Percentiles rank a stretch among this genome's conserved stretches.
phyloP scores from a whole-genome alignment of 2,888 invertebrate genomes.

The Antitype chi region DNA sequence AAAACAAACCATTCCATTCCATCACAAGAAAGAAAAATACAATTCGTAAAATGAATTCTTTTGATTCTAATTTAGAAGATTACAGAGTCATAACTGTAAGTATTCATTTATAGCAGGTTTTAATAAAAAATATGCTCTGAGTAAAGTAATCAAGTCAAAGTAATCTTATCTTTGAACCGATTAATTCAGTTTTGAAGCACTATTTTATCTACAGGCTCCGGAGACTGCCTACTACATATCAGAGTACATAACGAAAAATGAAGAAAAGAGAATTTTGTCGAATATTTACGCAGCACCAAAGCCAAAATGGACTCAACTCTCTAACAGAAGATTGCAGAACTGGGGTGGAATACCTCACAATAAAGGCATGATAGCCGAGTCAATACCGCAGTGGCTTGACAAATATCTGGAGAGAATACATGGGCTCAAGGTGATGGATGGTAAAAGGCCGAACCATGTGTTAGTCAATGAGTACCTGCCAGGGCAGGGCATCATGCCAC shows the following conservation, averaged over 20 bases:
- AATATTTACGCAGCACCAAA: slow-evolving; percentile 95
- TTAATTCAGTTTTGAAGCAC: neutral
- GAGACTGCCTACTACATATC: slow-evolving; percentile 95
- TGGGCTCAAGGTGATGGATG: slow-evolving; percentile 92
- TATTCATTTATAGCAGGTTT: slow-evolving; percentile 19
- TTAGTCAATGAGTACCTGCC: slow-evolving; percentile 98
- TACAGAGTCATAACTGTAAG: slow-evolving; percentile 69
- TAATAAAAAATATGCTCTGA: neutral
- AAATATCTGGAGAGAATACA: slow-evolving; percentile 93
- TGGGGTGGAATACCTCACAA: slow-evolving; percentile 99
- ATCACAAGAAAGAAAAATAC: neutral
- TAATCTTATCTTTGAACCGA: slow-evolving; percentile 26
- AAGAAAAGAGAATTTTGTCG: slow-evolving; percentile 93
- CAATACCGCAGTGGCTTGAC: slow-evolving; percentile 96
- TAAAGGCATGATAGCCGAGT: slow-evolving; percentile 98
- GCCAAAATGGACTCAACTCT: slow-evolving; percentile 98
- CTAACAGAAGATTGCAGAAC: slow-evolving; percentile 98
- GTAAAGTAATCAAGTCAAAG: neutral
- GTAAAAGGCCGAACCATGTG: slow-evolving; percentile 96
- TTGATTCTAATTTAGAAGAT: slow-evolving; percentile 56
- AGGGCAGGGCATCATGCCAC: slow-evolving; percentile 99
- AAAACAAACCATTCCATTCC: slow-evolving; percentile 2
- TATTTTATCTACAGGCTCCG: slow-evolving; percentile 85
- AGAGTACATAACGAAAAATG: slow-evolving; percentile 94
- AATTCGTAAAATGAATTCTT: slow-evolving; percentile 41